These are phyloP conservation scores for Idaea biselata DNA, from an alignment of 2,888 invertebrate genomes.

Conservation along the genomic window DNA sequence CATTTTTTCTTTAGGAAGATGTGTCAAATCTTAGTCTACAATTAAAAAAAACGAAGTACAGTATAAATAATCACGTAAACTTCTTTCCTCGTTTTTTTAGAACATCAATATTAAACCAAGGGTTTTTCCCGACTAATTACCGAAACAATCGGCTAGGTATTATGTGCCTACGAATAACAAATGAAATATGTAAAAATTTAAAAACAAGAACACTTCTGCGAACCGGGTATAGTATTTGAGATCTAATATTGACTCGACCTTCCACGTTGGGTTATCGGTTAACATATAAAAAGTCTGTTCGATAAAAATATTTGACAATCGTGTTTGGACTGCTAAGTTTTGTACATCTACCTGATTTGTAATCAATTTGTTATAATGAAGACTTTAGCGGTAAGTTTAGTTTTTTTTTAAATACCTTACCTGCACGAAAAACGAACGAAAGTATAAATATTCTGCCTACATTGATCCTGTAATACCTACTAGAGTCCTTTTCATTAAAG, in stretches of 20 bases:
- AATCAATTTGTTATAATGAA: not conserved
- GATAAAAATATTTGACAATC: constrained; percentile 4
- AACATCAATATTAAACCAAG: not conserved
- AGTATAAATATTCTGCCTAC: too few species aligned
- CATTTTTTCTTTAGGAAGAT: too few species aligned
- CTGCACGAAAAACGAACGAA: too few species aligned
- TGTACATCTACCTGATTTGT: not conserved
- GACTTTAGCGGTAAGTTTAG: not conserved
- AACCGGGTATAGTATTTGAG: not conserved
- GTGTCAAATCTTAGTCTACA: too few species aligned
- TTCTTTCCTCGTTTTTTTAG: not conserved
- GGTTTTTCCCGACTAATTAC: not conserved
- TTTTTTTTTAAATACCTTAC: not conserved
- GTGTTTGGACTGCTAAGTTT: not conserved
- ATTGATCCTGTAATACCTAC: too few species aligned
- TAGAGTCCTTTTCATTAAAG: too few species aligned
- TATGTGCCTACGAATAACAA: not conserved
- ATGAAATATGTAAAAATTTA: not conserved
- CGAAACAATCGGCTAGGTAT: not conserved
- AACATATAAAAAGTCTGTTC: not conserved
- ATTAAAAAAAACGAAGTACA: too few species aligned
- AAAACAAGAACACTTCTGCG: not conserved
- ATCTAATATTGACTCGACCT: not conserved
- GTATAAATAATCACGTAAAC: too few species aligned
- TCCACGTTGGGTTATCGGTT: not conserved